Conservation (phyloP, 1,140 invertebrate species). For the Vollenhovia emeryi region DNA sequence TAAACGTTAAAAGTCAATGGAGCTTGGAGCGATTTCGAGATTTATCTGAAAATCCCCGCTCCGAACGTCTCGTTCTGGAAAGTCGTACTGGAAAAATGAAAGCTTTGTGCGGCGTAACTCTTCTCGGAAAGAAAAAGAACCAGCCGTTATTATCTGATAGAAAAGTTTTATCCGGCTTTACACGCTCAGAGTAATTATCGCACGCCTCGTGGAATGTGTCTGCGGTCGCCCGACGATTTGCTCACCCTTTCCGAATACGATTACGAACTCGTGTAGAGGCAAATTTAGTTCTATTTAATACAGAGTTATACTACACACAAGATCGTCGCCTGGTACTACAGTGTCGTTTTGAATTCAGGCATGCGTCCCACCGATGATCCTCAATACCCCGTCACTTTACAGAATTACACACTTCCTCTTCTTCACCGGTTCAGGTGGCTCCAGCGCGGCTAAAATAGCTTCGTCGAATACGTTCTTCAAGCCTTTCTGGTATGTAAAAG, state of each 20-base stretch:
- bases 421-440: conserved; percentile 97
- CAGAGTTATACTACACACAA: conserved; percentile 63
- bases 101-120: conserved; percentile 54
- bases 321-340: conserved; percentile 47
- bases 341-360: conserved; percentile 37
- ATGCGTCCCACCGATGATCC: conserved; percentile 8
- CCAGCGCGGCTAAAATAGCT: conserved; percentile 98
- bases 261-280: conserved; percentile 46
- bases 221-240: conserved; percentile 43
- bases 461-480: conserved; percentile 99
- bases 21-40: conserved; percentile 29
- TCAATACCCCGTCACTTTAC: conserved; percentile 85
- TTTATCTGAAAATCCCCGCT: not conserved
- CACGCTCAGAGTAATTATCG: conserved; percentile 19
- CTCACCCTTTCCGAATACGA: conserved; percentile 14
- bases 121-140: conserved; percentile 3
- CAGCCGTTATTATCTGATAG: conserved; percentile 20
- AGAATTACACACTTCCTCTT: conserved; percentile 96
- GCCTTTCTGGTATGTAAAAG: conserved; percentile 92
- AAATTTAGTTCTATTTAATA: conserved; percentile 63
- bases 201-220: conserved; percentile 65
- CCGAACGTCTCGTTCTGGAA: not conserved
- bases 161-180: conserved; percentile 23
- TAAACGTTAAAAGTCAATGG: conserved; percentile 18
- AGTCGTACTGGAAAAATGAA: conserved; percentile 21